A percentile compares a stretch with the other conserved stretches of the same genome.
Conservation (phyloP, 2,888 invertebrate genomes). For the Lacanobia oleracea region DNA sequence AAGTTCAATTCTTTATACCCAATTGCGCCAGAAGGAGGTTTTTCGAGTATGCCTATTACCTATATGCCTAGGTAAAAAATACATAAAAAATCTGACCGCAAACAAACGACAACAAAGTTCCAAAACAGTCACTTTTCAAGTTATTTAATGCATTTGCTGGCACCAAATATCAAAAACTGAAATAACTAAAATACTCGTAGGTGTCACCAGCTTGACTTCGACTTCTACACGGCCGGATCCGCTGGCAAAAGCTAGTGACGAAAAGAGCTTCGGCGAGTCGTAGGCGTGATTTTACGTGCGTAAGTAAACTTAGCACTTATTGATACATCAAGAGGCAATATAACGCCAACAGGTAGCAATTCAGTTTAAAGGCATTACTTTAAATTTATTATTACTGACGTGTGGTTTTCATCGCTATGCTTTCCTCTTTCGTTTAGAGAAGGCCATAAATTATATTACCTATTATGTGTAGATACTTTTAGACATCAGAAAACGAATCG, state of each 20-base stretch:
- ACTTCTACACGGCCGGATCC: background rate
- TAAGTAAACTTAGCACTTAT: constrained; percentile 24
- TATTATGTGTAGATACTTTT: background rate
- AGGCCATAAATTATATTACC: background rate
- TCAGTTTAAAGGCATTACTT: constrained; percentile 10
- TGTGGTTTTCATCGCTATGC: constrained; percentile 23
- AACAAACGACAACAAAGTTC: too few species aligned
- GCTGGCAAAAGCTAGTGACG: background rate
- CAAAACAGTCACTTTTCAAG: too few species aligned
- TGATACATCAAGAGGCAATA: constrained; percentile 27
- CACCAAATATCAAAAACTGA: too few species aligned
- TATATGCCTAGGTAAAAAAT: too few species aligned
- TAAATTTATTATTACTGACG: constrained; percentile 27
- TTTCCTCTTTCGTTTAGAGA: constrained; percentile 3
- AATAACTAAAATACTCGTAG: too few species aligned
- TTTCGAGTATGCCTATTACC: too few species aligned
- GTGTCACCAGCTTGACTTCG: background rate
- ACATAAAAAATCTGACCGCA: too few species aligned
- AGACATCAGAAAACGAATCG: too few species aligned
- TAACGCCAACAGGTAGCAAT: constrained; percentile 1
- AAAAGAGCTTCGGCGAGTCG: background rate
- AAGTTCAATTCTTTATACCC: too few species aligned
- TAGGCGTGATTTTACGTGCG: constrained; percentile 9
- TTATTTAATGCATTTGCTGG: too few species aligned
- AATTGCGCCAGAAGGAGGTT: too few species aligned